Evolutionary conservation across 2,888 invertebrate species (phyloP).

Genomic region (Cephus runcator): DNA sequence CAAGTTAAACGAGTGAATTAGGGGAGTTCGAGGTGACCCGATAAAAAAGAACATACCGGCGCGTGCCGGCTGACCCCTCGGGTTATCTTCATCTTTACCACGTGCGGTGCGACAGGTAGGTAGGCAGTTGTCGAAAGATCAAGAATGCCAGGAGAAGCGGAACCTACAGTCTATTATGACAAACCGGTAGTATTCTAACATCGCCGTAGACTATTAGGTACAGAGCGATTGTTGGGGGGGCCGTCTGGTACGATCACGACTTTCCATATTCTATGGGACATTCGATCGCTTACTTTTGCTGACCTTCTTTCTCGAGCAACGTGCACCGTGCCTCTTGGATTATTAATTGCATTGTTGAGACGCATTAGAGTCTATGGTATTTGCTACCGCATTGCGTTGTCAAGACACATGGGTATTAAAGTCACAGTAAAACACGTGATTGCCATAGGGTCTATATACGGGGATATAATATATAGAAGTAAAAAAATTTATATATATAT

Average conservation of each 20-base stretch:
- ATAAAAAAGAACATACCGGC: conserved; percentile 30
- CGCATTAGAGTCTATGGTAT: conserved; percentile 34
- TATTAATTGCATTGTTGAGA: conserved; percentile 39
- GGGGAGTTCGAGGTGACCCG: conserved; percentile 15
- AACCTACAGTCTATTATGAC: background rate
- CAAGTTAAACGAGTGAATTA: conserved; percentile 24
- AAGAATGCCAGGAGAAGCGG: background rate
- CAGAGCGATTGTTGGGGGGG: background rate
- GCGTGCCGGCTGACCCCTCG: conserved; percentile 37
- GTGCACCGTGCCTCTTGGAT: background rate
- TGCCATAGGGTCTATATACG: background rate
- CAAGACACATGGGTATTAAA: background rate
- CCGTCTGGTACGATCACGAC: background rate
- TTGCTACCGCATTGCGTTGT: background rate
- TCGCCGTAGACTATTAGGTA: background rate
- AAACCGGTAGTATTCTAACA: background rate
- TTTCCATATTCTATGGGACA: background rate
- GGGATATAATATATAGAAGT: background rate
- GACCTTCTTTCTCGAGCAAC: background rate
- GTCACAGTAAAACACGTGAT: background rate
- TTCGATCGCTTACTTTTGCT: background rate
- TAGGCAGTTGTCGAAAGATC: conserved; percentile 18
- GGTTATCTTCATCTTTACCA: conserved; percentile 25
- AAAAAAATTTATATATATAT: background rate
- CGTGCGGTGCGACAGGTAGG: conserved; percentile 29